Evolutionary conservation across 2,888 invertebrate genomes (phyloP).

Genomic region (Anodontia alba): DNA sequence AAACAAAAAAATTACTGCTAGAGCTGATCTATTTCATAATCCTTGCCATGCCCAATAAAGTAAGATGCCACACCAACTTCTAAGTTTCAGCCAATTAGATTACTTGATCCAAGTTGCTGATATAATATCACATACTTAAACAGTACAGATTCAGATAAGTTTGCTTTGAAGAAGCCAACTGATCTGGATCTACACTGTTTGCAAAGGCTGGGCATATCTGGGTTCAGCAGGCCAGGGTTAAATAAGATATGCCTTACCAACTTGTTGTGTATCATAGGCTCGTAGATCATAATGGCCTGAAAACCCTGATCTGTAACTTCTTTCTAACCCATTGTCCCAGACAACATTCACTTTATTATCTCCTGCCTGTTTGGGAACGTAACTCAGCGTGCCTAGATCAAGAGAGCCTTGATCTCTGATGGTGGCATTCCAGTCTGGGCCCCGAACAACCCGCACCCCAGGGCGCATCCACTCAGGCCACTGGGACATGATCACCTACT

Average conservation of each 20-base stretch:
- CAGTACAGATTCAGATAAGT: no score
- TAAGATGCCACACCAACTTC: no score
- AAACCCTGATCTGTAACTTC: conserved; percentile 57
- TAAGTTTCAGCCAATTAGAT: no score
- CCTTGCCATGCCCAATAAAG: no score
- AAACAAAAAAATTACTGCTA: no score
- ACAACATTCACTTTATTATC: conserved; percentile 55
- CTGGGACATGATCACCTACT: conserved; percentile 13
- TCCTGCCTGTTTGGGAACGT: conserved; percentile 51
- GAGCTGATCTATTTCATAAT: no score
- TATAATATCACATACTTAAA: no score
- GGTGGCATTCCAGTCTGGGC: conserved; percentile 55
- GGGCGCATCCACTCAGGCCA: conserved; percentile 65
- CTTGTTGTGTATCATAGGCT: conserved; percentile 62
- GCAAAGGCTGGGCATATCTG: no score
- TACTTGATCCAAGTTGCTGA: no score
- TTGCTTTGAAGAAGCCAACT: no score
- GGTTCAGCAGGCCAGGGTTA: no score
- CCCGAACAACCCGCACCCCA: conserved; percentile 58
- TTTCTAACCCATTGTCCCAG: conserved; percentile 60
- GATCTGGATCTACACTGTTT: no score
- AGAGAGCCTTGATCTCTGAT: conserved; percentile 29
- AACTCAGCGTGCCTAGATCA: conserved; percentile 53
- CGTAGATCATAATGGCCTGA: conserved; percentile 58
- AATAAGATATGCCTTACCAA: conserved; percentile 60